Evolutionary conservation across 2,797 vertebrate species (phyloP), one percentile per base, ranked within the genome.

Genomic region (Esox lucius): DNA sequence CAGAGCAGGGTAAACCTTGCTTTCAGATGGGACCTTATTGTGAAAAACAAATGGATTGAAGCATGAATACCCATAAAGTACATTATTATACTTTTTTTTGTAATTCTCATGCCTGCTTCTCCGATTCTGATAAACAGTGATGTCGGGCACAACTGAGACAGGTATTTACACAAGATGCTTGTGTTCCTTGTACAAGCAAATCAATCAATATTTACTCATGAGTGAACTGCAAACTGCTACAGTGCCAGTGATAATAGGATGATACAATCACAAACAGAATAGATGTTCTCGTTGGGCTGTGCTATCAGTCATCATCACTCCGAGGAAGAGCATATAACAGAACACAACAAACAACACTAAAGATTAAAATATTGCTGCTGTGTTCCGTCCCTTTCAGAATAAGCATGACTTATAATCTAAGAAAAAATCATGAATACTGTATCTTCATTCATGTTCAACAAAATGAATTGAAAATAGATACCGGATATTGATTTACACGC

Each of bases 191-290:
- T 81, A 89, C 85, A 86, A 91, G 81, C 83, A 87, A 86, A 90
- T 91, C 83, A 84, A 92, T 93, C 88, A 87, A 90, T 92, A 91
- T 93, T 92, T 89, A 89, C 89, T 85, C 85, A 84, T 80, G 88
- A 88, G 86, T 82, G 82, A 92, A 93, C 91, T 71, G 81, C 87
- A 90, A 90, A 89, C 86, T 75, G 81, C 66, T 78, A 79, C 86
- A 87, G 82, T 83, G 81, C 80, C 84, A 87, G 78, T 80, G 80
- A 82, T 86, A 86, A 85, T 79, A 46, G 81, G 81, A 69, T 75
- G 78, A 80, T 80, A 84, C 67, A 64, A 73, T 78, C 72, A 68
- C 78, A 85, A 83, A 78, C 68, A 76, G 70, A 70, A 72, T 8
- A 46, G 73, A 69, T 75, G 78, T 24, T 73, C 80, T 80, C 70